Evolutionary conservation across 2,888 invertebrate species (phyloP).

Genomic region (Venusia cambrica): DNA sequence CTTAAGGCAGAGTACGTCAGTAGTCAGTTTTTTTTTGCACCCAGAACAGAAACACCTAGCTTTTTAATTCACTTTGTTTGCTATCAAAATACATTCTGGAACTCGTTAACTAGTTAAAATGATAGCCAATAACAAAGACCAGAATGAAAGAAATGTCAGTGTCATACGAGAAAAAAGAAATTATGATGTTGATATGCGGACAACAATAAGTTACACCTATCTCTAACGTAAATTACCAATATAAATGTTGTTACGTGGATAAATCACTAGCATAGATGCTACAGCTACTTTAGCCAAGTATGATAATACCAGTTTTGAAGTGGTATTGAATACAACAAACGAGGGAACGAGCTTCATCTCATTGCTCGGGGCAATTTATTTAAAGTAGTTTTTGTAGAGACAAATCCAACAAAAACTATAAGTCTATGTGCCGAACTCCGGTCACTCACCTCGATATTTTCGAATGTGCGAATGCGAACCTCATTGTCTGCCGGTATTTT

Average conservation of each 20-base stretch:
- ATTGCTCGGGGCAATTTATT: constrained; percentile 56
- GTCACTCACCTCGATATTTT: constrained; percentile 72
- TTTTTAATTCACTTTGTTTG: too few species aligned
- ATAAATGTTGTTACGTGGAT: constrained; percentile 5
- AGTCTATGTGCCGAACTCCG: constrained; percentile 54
- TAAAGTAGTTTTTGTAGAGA: constrained; percentile 58
- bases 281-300: constrained; percentile 11
- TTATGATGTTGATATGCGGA: too few species aligned
- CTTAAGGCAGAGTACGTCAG: too few species aligned
- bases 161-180: too few species aligned
- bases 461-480: constrained; percentile 75
- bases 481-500: constrained; percentile 71
- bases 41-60: too few species aligned
- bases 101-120: too few species aligned
- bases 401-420: constrained; percentile 66
- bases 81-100: too few species aligned
- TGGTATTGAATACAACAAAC: constrained; percentile 30
- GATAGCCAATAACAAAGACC: too few species aligned
- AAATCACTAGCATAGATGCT: constrained; percentile 5
- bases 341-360: constrained; percentile 47
- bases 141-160: too few species aligned
- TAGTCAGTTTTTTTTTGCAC: too few species aligned
- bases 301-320: constrained; percentile 19
- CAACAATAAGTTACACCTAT: background rate
- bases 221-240: too few species aligned